phyloP scores from a whole-genome alignment of 2,888 invertebrate genomes.

The Caenorhabditis sp. region DNA sequence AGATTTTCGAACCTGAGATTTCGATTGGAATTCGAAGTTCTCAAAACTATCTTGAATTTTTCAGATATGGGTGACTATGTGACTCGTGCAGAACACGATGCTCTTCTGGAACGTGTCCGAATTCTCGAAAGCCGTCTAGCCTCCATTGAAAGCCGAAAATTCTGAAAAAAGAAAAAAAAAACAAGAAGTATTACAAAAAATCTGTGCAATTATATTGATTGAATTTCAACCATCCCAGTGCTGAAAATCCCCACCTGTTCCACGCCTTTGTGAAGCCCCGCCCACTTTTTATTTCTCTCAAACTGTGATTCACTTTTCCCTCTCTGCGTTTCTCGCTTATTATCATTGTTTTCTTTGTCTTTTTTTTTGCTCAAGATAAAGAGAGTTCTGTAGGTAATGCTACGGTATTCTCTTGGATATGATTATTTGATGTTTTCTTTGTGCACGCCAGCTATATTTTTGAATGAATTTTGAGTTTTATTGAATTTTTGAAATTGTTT shows the following conservation, averaged over 20 bases:
- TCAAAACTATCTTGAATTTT: not conserved
- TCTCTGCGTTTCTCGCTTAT: not conserved
- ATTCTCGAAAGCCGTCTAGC: conserved; percentile 25
- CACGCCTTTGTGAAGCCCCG: not conserved
- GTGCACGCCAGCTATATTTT: not conserved
- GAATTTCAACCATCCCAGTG: not conserved
- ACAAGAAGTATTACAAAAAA: not conserved
- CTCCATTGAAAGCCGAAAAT: not conserved
- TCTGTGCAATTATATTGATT: not conserved
- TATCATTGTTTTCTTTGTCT: not conserved
- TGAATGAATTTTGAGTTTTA: not conserved
- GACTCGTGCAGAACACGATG: conserved; percentile 34
- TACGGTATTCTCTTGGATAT: not conserved
- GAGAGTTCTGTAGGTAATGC: not conserved
- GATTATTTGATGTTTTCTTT: not conserved
- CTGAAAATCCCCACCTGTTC: not conserved
- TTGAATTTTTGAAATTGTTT: not conserved
- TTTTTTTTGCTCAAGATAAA: not conserved
- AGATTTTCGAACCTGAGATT: not conserved
- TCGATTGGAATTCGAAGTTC: not conserved
- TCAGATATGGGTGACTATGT: conserved; percentile 16
- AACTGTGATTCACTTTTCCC: not conserved
- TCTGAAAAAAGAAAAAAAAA: not conserved
- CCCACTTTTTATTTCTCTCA: not conserved
- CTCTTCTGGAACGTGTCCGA: conserved; percentile 26